phyloP scores from a whole-genome alignment of 2,888 invertebrate genomes.

The Steinernema carpocapsae region DNA sequence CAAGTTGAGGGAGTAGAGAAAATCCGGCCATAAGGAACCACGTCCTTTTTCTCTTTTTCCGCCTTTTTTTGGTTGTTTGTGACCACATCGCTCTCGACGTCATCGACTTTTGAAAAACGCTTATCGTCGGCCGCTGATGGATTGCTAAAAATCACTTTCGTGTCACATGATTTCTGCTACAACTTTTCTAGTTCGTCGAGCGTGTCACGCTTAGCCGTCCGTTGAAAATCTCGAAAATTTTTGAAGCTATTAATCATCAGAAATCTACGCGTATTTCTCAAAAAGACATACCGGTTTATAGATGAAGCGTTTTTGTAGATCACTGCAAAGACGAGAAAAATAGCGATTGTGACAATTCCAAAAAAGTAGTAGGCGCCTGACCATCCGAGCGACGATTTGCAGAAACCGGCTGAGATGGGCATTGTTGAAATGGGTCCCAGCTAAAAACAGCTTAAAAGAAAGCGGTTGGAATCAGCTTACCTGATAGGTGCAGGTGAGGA shows the following conservation, averaged over 20 bases:
- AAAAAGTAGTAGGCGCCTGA: conserved; percentile 2
- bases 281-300: neutral
- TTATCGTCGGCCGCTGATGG: too few species aligned
- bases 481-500: conserved; percentile 19
- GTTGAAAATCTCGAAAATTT: too few species aligned
- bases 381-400: neutral
- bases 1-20: neutral
- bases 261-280: too few species aligned
- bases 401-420: conserved; percentile 12
- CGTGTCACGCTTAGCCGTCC: too few species aligned
- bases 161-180: too few species aligned
- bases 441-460: too few species aligned
- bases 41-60: neutral
- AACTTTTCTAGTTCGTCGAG: too few species aligned
- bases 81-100: too few species aligned
- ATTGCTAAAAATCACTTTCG: too few species aligned
- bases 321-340: neutral
- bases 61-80: too few species aligned
- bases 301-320: neutral
- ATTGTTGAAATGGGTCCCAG: neutral
- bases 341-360: neutral
- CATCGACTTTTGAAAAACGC: too few species aligned
- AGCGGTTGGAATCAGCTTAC: neutral
- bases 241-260: too few species aligned
- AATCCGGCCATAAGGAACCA: neutral